Evolutionary conservation across 2,888 invertebrate genomes (phyloP).

Genomic region (Netelia virgata): DNA sequence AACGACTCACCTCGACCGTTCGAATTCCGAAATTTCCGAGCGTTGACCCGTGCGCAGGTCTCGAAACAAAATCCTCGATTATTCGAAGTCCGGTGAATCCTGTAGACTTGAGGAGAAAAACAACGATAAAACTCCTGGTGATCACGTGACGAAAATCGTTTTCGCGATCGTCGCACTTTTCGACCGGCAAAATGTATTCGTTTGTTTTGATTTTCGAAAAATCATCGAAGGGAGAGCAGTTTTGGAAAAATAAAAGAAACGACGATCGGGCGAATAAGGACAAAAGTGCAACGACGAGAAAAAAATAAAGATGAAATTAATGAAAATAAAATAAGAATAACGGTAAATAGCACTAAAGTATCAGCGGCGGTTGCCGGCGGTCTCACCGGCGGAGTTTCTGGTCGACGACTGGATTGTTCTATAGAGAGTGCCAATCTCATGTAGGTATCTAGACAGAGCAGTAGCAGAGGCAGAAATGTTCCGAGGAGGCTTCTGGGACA

Average conservation of each 20-base stretch:
- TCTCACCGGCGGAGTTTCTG: slow-evolving; percentile 75
- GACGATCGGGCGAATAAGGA: background rate
- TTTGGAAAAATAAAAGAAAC: background rate
- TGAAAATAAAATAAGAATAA: background rate
- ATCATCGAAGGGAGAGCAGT: background rate
- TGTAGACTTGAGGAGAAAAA: background rate
- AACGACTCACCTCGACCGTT: slow-evolving; percentile 51
- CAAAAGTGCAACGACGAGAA: background rate
- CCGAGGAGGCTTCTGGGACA: slow-evolving; percentile 65
- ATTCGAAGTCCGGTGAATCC: background rate
- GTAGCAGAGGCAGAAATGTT: slow-evolving; percentile 57
- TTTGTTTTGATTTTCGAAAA: background rate
- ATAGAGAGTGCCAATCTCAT: slow-evolving; percentile 75
- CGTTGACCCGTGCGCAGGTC: slow-evolving; percentile 23
- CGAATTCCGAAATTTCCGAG: slow-evolving; percentile 19
- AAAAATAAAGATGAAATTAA: slow-evolving; percentile 4
- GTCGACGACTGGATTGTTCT: slow-evolving; percentile 77
- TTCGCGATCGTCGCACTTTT: background rate
- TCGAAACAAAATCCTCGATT: slow-evolving; percentile 18
- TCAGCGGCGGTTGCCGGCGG: slow-evolving; percentile 54
- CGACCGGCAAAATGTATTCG: background rate
- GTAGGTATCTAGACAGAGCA: slow-evolving; percentile 73
- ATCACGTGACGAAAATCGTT: background rate
- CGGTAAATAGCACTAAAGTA: background rate
- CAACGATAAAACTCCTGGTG: background rate